Conservation (phyloP, 2,113 vertebrate species). For the Nestor notabilis region DNA sequence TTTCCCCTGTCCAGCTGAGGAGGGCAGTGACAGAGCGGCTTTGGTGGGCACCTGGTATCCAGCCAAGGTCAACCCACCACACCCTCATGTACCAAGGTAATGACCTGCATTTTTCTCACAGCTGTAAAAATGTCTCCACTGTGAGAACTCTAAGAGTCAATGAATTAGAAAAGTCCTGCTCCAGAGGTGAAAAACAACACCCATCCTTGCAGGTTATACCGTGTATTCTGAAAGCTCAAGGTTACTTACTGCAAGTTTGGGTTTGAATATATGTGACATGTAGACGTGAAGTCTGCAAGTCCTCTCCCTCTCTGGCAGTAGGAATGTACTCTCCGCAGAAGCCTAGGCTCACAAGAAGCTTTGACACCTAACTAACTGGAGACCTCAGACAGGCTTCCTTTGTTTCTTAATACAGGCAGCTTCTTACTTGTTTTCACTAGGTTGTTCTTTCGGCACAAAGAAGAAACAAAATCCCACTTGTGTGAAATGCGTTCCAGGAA, state of each 20-base stretch:
- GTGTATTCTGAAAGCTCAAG: neutral
- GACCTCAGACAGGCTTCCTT: neutral
- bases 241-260: neutral
- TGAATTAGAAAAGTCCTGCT: neutral
- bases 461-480: neutral
- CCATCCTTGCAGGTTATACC: neutral
- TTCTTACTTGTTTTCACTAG: neutral
- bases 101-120: constrained; percentile 9
- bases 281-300: neutral
- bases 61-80: no score
- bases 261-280: neutral
- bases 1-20: no score
- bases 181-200: neutral
- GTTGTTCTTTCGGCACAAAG: neutral
- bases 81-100: neutral
- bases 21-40: no score
- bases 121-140: neutral
- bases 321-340: neutral
- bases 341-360: neutral
- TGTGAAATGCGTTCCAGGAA: neutral
- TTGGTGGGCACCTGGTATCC: no score
- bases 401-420: neutral
- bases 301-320: neutral
- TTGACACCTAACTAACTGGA: neutral
- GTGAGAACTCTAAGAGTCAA: neutral